Conservation (phyloP, 2,888 invertebrate species). For the Mantis religiosa region DNA sequence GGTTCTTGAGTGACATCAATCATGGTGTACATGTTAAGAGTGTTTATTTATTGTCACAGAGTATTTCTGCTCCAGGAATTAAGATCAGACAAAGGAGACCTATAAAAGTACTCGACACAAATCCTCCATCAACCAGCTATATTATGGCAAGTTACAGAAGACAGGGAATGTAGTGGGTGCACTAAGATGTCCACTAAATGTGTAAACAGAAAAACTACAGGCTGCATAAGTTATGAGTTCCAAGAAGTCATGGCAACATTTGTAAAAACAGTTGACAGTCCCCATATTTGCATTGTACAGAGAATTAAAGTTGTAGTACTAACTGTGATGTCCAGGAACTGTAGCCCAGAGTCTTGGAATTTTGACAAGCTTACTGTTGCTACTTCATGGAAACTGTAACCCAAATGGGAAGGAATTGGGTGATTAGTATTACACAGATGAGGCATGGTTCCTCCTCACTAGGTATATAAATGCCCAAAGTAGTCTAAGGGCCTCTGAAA, state of each 20-base stretch:
- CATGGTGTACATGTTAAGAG: background rate
- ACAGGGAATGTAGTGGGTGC: background rate
- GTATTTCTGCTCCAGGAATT: background rate
- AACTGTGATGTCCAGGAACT: background rate
- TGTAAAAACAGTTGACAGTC: background rate
- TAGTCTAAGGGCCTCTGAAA: background rate
- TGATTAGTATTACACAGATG: background rate
- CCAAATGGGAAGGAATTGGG: background rate
- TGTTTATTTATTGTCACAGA: background rate
- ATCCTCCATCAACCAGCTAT: background rate
- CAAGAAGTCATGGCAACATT: background rate
- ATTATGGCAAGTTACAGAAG: background rate
- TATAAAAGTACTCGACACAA: background rate
- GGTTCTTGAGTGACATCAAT: too few relatives aligned
- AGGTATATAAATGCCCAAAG: background rate
- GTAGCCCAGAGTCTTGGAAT: background rate
- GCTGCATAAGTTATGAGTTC: background rate
- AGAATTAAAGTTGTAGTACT: background rate
- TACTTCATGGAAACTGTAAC: background rate
- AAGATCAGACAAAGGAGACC: background rate
- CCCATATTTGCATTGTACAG: background rate
- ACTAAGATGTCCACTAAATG: background rate
- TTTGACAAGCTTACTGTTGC: background rate
- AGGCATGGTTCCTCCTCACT: background rate
- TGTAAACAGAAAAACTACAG: too few relatives aligned